Evolutionary conservation across 2,888 invertebrate genomes (phyloP).

Genomic region (Rhamphomyia laevipes): DNA sequence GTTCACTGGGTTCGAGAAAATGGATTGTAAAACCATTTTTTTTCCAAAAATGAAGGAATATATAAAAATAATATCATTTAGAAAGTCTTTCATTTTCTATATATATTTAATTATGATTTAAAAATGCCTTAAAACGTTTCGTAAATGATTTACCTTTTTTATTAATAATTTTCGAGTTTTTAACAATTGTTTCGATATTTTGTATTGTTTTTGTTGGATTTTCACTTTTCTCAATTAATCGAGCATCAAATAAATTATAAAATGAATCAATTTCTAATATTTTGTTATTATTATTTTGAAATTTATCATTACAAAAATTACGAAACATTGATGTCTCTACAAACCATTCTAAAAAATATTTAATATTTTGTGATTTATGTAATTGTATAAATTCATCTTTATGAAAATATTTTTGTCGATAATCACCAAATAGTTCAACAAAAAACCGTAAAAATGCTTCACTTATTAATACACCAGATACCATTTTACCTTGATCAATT

Average conservation of each 20-base stretch:
- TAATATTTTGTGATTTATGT: constrained; percentile 50
- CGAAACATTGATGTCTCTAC: constrained; percentile 79
- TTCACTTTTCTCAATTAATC: constrained; percentile 21
- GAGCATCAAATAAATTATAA: constrained; percentile 21
- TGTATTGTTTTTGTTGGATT: constrained; percentile 17
- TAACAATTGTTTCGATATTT: constrained; percentile 21
- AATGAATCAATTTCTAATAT: constrained; percentile 6
- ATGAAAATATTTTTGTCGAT: constrained; percentile 44
- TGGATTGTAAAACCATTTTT: too few relatives aligned
- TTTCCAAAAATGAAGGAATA: too few relatives aligned
- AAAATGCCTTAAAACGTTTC: constrained; percentile 21
- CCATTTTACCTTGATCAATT: constrained; percentile 20
- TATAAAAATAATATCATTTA: too few relatives aligned
- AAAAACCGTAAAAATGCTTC: constrained; percentile 71
- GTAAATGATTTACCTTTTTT: constrained; percentile 22
- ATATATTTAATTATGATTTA: constrained; percentile 9
- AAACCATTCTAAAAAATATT: constrained; percentile 76
- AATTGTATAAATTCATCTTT: constrained; percentile 59
- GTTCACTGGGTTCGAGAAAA: too few relatives aligned
- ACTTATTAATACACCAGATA: constrained; percentile 55
- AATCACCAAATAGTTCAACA: constrained; percentile 63
- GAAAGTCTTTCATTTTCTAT: not conserved
- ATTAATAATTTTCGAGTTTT: constrained; percentile 21
- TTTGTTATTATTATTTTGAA: not conserved
- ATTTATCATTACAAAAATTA: constrained; percentile 39